These are phyloP conservation scores for Lepidocyrtinus sp. DNA, from an alignment of 2,888 invertebrate species.

Conservation along the genomic window DNA sequence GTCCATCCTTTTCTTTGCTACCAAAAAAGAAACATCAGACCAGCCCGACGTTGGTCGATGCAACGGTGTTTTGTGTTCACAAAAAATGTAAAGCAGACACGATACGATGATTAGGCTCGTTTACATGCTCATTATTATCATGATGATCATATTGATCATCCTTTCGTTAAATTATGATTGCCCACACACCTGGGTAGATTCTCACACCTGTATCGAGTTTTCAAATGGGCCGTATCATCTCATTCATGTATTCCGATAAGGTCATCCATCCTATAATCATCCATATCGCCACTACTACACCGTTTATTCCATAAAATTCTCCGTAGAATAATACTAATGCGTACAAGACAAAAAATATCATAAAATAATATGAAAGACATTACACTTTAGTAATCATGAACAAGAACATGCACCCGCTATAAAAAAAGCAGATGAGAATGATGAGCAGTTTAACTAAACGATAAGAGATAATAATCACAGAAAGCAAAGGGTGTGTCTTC, in stretches of 20 bases:
- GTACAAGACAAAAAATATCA: background rate
- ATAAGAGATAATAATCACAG: conserved; percentile 29
- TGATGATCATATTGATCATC: conserved; percentile 25
- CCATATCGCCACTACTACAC: too few species aligned
- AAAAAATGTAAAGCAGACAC: background rate
- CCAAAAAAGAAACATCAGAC: background rate
- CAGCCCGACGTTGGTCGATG: background rate
- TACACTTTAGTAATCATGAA: background rate
- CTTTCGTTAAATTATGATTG: conserved; percentile 12
- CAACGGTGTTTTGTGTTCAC: conserved; percentile 11
- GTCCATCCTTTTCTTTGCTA: conserved; percentile 8
- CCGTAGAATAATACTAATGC: background rate
- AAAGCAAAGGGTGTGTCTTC: conserved; percentile 31
- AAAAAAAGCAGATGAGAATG: background rate
- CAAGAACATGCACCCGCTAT: background rate
- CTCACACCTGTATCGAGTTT: conserved; percentile 48
- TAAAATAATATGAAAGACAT: background rate
- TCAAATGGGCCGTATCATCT: background rate
- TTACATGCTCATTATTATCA: conserved; percentile 23
- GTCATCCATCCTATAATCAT: background rate
- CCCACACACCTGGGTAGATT: conserved; percentile 46
- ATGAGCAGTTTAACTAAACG: conserved; percentile 3
- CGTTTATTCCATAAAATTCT: background rate
- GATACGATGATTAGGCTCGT: conserved; percentile 21
- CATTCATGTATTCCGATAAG: conserved; percentile 2